Conservation (phyloP, 1,140 invertebrate genomes). For the Scaptomyza graminum region DNA sequence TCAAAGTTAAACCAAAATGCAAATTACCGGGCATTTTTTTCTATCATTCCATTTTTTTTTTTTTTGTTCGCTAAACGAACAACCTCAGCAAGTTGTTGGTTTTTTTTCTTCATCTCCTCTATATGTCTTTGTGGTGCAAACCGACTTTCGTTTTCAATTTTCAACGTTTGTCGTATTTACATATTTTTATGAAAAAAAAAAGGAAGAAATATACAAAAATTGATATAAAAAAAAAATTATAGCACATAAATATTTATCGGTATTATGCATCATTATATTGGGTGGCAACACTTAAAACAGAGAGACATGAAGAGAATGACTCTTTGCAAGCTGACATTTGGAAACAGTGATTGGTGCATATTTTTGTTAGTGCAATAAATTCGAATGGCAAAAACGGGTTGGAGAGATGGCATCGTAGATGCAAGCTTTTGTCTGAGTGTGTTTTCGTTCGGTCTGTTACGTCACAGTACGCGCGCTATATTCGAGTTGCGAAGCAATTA, state of each 20-base stretch:
- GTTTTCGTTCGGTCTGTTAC: conserved; percentile 49
- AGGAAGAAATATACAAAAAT: no score
- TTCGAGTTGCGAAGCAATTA: conserved; percentile 29
- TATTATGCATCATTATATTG: conserved; percentile 11
- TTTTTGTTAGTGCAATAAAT: conserved; percentile 10
- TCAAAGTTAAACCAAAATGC: conserved; percentile 14
- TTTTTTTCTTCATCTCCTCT: neutral
- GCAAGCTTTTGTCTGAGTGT: conserved; percentile 14
- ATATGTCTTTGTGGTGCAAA: no score
- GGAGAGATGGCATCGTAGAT: neutral
- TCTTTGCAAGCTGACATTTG: conserved; percentile 26
- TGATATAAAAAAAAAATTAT: no score
- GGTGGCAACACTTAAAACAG: conserved; percentile 21
- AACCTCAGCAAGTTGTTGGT: neutral
- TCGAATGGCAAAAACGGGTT: conserved; percentile 9
- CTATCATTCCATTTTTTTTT: neutral
- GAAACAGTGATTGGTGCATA: conserved; percentile 27
- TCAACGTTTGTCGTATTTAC: neutral
- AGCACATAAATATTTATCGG: neutral
- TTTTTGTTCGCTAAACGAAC: neutral
- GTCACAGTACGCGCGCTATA: conserved; percentile 45
- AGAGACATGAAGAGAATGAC: neutral
- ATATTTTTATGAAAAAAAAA: conserved; percentile 5
- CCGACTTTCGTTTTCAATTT: conserved; percentile 41
- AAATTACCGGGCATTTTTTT: neutral